These are phyloP conservation scores for Pyrrhosoma nymphula DNA, from an alignment of 2,888 invertebrate species.

Conservation along the genomic window DNA sequence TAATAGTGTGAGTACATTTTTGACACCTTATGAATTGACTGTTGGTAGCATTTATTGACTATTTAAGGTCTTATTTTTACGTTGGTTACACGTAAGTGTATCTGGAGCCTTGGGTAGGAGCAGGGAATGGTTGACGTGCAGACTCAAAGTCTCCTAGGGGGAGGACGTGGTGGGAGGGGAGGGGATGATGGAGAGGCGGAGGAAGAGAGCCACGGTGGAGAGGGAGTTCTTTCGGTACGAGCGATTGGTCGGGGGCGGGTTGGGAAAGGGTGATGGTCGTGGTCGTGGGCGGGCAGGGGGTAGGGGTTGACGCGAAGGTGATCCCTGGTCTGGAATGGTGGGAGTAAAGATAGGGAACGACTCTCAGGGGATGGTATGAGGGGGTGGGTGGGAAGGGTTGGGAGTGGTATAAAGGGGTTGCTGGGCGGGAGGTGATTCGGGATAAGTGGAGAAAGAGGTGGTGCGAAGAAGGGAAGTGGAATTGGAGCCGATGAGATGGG, in stretches of 20 bases:
- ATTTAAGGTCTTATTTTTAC: no score
- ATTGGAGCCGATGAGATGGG: background rate
- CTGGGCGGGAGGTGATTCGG: background rate
- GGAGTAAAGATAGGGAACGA: constrained; percentile 1
- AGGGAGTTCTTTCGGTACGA: no score
- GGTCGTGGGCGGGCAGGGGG: background rate
- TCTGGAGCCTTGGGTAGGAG: background rate
- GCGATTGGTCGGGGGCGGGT: background rate
- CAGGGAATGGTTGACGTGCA: background rate
- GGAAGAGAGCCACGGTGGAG: background rate
- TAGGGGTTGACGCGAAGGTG: background rate
- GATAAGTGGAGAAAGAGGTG: no score
- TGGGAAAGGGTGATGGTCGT: background rate
- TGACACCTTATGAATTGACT: no score
- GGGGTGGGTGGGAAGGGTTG: background rate
- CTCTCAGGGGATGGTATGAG: background rate
- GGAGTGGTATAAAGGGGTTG: background rate
- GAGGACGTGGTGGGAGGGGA: background rate
- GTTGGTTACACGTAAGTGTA: no score
- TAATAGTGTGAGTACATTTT: no score
- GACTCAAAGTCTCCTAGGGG: background rate
- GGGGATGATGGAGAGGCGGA: no score
- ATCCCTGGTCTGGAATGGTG: background rate
- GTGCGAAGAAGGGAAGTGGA: background rate
- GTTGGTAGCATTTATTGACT: no score